Evolutionary conservation across 2,113 vertebrate species (phyloP).

Genomic region (Anseranas semipalmata): DNA sequence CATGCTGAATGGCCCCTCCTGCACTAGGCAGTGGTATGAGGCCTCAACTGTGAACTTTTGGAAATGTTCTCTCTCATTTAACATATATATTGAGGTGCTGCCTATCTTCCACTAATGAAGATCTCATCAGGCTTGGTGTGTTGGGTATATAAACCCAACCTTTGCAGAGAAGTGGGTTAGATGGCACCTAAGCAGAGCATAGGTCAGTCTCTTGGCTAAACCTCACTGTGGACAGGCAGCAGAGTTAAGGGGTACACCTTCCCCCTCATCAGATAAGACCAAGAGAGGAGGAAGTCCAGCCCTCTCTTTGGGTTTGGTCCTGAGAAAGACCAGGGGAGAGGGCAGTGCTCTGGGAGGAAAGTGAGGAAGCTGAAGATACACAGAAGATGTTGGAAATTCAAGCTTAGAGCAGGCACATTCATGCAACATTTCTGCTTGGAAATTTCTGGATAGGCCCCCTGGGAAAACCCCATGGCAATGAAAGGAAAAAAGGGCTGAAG

Average conservation of each 20-base stretch:
- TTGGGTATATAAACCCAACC: not conserved
- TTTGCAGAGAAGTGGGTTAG: not conserved
- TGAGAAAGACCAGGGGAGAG: not conserved
- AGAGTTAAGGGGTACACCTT: not conserved
- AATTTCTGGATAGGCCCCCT: not conserved
- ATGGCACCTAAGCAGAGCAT: fast-evolving
- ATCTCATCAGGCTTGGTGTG: not conserved
- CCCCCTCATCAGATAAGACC: too few species aligned
- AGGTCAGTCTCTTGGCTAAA: not conserved
- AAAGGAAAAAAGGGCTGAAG: not conserved
- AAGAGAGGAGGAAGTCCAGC: not conserved
- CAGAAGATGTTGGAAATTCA: not conserved
- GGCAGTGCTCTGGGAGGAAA: too few species aligned
- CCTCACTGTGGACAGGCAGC: fast-evolving
- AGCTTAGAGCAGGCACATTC: not conserved
- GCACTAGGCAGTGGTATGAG: not conserved
- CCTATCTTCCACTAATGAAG: not conserved
- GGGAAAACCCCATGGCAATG: not conserved
- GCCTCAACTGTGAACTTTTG: not conserved
- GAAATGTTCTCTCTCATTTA: not conserved
- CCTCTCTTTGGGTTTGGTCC: not conserved
- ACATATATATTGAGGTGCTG: not conserved
- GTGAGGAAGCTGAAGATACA: not conserved
- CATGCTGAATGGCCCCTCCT: not conserved
- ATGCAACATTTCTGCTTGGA: not conserved